phyloP scores from a whole-genome alignment of 2,113 vertebrate genomes.

The Lagopus leucura region DNA sequence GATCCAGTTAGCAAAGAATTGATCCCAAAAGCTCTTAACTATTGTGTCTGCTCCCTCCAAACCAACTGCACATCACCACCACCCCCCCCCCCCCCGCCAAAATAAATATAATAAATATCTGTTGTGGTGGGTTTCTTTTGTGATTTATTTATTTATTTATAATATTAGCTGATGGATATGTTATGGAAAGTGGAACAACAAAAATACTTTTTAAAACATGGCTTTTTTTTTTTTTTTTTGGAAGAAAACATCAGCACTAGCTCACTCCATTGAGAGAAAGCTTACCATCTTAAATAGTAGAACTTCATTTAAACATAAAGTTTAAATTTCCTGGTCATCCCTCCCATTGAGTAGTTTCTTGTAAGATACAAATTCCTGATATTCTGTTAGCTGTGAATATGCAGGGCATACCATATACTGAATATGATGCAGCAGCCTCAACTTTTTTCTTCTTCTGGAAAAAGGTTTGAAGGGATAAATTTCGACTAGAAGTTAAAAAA shows the following conservation, averaged over 20 bases:
- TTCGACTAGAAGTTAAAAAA: not conserved
- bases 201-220: not conserved
- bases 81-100: too few species aligned
- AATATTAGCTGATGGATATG: not conserved
- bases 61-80: too few species aligned
- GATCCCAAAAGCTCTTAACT: not conserved
- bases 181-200: not conserved
- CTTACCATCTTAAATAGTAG: not conserved
- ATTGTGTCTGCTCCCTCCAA: not conserved
- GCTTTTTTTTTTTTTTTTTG: not conserved
- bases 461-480: not conserved
- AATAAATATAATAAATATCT: not conserved
- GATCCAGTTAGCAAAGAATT: not conserved
- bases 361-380: not conserved
- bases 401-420: not conserved
- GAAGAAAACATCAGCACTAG: accelerated
- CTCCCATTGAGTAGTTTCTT: not conserved
- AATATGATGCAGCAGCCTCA: not conserved
- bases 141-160: not conserved
- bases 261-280: not conserved
- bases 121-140: accelerated
- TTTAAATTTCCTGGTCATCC: not conserved
- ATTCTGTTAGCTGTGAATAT: not conserved
- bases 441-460: not conserved
- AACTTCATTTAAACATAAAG: not conserved